Evolutionary conservation across 2,113 vertebrate genomes (phyloP), one percentile per base, ranked within the genome.

Genomic region (Guaruba guarouba): DNA sequence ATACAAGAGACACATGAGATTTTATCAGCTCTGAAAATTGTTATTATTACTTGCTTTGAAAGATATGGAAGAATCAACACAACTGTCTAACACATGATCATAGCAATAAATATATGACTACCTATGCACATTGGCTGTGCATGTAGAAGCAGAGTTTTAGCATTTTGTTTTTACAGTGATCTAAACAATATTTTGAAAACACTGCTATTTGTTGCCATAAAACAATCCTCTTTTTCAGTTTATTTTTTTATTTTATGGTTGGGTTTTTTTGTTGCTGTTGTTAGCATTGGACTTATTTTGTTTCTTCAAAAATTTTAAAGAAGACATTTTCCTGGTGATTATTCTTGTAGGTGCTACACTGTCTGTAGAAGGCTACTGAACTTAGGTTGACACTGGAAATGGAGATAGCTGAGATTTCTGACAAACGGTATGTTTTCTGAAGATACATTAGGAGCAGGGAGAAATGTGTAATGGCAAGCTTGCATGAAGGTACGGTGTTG

Each of bases 1-100:
- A 96, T 89, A 52, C 28, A 4, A 64, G 92, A 95, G 88, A 82
- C 18, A 96, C 2, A 49, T 79, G 93, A 93, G 95, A 98, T 97
- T 98, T 98, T 98, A 98, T 97, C 97, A 95, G 98, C 97, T 97
- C 95, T 62, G 93, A 97, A 98, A 97, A 97, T 96, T 95, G 96
- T 96, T 84, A 93, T 96, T 96, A 96, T 96, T 96, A 96, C 96
- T 96, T 90, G 92, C 93, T 96, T 96, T 93, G 92, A 61, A 94
- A 97, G 96, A 97, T 97, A 86, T 84, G 95, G 97, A 96, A 96
- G 96, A 86, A 97, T 98, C 98, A 97, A 96, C 97, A 97, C 97
- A 95, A 95, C 94, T 96, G 96, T 96, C 98, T 98, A 98, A 97
- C 97, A 97, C 95, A 80, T 94, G 98, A 96, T 98, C 97, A 71